A percentile compares a stretch with the other conserved stretches of the same genome.
These are phyloP conservation scores for Poecilia latipinna DNA, from an alignment of 2,113 vertebrate species.

Conservation along the genomic window DNA sequence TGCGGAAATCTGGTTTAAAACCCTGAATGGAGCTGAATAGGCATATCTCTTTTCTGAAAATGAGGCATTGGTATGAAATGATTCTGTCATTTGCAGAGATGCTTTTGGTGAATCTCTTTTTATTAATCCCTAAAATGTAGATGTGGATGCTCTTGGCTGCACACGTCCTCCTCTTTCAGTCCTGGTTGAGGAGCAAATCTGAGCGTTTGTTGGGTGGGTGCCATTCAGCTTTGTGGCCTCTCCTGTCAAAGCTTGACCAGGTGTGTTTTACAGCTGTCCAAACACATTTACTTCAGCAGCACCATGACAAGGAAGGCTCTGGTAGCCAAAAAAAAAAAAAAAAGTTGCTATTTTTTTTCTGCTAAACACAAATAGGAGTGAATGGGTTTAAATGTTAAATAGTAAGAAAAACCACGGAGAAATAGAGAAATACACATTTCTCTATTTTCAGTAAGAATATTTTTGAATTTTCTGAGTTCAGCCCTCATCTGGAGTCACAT, in stretches of 20 bases:
- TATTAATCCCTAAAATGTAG: not conserved
- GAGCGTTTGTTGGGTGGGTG: conserved; percentile 2
- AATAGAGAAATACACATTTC: too few species aligned
- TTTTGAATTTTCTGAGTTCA: not conserved
- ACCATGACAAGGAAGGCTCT: conserved; percentile 27
- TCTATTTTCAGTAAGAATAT: too few species aligned
- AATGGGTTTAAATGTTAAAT: not conserved
- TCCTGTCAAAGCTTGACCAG: conserved; percentile 39
- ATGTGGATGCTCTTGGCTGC: not conserved
- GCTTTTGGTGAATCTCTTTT: not conserved
- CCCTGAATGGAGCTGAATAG: not conserved
- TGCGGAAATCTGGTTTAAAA: not conserved
- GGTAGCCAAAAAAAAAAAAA: not conserved
- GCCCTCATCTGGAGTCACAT: not conserved
- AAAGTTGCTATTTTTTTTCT: not conserved
- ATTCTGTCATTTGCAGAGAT: not conserved
- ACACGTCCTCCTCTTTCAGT: not conserved
- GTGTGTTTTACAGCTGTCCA: conserved; percentile 51
- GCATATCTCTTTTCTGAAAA: not conserved
- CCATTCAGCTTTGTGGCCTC: conserved; percentile 14
- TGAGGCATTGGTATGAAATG: not conserved
- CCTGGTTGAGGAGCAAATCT: conserved; percentile 6
- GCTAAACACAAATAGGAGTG: not conserved
- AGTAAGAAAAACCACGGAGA: not conserved
- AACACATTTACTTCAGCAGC: conserved; percentile 4